phyloP scores from a whole-genome alignment of 2,888 invertebrate genomes.

The Chymomyza fuscimana region DNA sequence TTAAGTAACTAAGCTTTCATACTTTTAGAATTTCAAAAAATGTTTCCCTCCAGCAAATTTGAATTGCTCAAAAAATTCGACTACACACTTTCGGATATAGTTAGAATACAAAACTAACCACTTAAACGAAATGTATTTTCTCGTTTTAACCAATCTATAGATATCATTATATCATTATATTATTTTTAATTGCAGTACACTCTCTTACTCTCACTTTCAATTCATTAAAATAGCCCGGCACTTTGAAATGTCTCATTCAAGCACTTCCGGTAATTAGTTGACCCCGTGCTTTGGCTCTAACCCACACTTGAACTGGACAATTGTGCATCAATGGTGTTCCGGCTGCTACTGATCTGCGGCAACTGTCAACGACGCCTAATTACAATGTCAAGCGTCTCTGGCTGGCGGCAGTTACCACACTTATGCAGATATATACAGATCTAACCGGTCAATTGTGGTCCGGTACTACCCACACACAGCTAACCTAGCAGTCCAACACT shows the following conservation, averaged over 20 bases:
- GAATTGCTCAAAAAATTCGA: too few relatives aligned
- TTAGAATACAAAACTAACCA: too few relatives aligned
- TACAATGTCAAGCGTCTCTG: constrained; percentile 55
- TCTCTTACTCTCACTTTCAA: neutral
- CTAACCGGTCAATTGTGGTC: constrained; percentile 23
- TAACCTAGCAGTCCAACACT: constrained; percentile 15
- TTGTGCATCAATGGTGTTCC: constrained; percentile 56
- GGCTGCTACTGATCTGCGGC: constrained; percentile 20
- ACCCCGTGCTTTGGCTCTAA: neutral
- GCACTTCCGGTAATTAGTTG: constrained; percentile 31
- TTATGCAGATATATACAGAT: constrained; percentile 10
- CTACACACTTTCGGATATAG: too few relatives aligned
- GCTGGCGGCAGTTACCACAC: neutral
- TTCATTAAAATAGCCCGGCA: neutral
- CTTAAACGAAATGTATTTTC: too few relatives aligned
- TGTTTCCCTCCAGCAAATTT: too few relatives aligned
- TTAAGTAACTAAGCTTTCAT: too few relatives aligned
- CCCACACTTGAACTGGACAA: neutral
- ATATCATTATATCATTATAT: neutral
- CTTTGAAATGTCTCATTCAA: neutral
- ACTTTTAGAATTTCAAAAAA: too few relatives aligned
- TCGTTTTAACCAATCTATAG: neutral
- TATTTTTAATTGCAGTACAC: neutral
- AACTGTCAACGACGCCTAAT: constrained; percentile 62
- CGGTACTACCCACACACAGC: constrained; percentile 11